Evolutionary conservation across 1,140 invertebrate species (phyloP).

Genomic region (Physella acuta): DNA sequence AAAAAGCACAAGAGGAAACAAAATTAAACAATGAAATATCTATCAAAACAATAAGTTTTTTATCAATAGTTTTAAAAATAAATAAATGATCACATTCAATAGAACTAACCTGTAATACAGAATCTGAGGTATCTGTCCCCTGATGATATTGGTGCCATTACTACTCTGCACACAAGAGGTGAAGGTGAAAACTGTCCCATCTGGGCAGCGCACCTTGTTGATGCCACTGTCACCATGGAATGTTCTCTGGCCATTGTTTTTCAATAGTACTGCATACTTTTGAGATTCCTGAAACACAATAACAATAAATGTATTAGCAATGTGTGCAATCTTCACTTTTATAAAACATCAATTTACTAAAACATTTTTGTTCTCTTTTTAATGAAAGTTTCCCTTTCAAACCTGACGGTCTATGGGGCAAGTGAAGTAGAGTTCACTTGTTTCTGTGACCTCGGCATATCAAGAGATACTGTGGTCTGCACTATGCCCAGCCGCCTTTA

Average conservation of each 20-base stretch:
- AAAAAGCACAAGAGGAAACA: not conserved
- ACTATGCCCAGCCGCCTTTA: no score
- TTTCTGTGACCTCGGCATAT: no score
- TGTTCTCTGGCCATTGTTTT: slow-evolving; percentile 89
- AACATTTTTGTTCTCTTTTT: no score
- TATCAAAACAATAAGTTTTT: not conserved
- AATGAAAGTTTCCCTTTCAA: no score
- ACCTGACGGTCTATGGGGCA: no score
- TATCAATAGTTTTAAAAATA: not conserved
- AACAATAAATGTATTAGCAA: no score
- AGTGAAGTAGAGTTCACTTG: no score
- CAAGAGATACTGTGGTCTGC: no score
- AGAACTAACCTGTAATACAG: slow-evolving; percentile 75
- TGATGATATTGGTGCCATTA: slow-evolving; percentile 88
- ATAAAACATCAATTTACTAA: no score
- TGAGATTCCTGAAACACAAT: slow-evolving; percentile 71
- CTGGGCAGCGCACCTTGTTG: slow-evolving; percentile 81
- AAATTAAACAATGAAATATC: not conserved
- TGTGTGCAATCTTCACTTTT: no score
- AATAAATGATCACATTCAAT: no score
- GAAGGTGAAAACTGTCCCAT: slow-evolving; percentile 90
- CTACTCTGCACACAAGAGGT: slow-evolving; percentile 88
- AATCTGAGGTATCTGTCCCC: slow-evolving; percentile 93
- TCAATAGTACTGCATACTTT: slow-evolving; percentile 84
- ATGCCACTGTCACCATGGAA: slow-evolving; percentile 90